phyloP scores from a whole-genome alignment of 2,797 vertebrate species.

The Nothura maculosa region DNA sequence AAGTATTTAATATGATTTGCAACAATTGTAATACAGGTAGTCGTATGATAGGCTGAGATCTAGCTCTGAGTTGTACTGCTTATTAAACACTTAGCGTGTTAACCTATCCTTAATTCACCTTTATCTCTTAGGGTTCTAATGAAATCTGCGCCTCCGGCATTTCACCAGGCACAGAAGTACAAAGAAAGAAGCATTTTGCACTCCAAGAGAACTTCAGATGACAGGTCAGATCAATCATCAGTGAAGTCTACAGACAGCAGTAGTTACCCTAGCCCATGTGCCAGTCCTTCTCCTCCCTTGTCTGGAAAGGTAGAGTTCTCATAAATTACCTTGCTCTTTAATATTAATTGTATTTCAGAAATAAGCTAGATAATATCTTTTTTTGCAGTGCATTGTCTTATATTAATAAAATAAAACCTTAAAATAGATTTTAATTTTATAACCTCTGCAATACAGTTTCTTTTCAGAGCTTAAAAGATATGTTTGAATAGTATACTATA shows the following conservation, averaged over 20 bases:
- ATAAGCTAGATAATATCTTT: neutral
- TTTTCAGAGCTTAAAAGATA: neutral
- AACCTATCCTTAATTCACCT: neutral
- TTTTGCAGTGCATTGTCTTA: neutral
- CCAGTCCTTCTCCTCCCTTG: conserved; percentile 77
- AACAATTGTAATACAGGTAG: neutral
- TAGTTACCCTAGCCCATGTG: conserved; percentile 80
- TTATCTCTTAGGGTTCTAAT: conserved; percentile 69
- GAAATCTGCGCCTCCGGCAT: conserved; percentile 67
- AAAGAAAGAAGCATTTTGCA: conserved; percentile 77
- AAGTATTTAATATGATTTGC: neutral
- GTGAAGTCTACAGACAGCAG: conserved; percentile 80
- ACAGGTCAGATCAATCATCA: conserved; percentile 80
- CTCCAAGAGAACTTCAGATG: conserved; percentile 77
- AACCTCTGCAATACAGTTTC: neutral
- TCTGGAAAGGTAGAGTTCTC: conserved; percentile 84
- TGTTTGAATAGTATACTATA: too few relatives aligned
- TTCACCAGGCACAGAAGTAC: conserved; percentile 75
- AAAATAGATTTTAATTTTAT: neutral
- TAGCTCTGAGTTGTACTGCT: neutral
- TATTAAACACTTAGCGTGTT: neutral
- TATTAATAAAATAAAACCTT: neutral
- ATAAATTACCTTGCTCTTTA: neutral
- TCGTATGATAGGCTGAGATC: neutral
- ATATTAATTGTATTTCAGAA: neutral